Evolutionary conservation across 2,888 invertebrate species (phyloP).

Genomic region (Pelosia muscerda): DNA sequence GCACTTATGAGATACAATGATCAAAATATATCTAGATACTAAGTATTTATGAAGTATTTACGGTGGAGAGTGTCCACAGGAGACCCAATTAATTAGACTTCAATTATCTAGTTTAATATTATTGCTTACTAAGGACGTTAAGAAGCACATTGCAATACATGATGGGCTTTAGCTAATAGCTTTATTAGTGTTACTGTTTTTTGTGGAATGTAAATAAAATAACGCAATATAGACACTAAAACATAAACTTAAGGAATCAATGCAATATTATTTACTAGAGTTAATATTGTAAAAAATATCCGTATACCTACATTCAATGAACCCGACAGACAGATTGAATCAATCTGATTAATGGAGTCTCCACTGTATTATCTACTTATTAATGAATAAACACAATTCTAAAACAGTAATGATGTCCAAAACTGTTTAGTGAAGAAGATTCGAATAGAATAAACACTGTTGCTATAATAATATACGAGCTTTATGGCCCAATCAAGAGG

Average conservation of each 20-base stretch:
- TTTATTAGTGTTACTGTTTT: not conserved
- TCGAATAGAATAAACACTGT: not conserved
- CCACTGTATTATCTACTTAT: not conserved
- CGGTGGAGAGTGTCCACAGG: not conserved
- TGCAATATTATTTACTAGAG: not conserved
- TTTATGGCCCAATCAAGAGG: too few relatives aligned
- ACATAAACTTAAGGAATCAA: not conserved
- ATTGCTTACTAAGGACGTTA: not conserved
- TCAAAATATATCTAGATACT: not conserved
- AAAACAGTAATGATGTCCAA: not conserved
- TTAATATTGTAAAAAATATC: not conserved
- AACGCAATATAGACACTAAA: not conserved
- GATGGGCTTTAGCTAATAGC: not conserved
- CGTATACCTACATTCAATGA: not conserved
- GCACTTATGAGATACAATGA: not conserved
- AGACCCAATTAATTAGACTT: not conserved
- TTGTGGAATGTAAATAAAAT: not conserved
- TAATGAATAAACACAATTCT: not conserved
- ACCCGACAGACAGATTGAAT: not conserved
- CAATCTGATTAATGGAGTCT: not conserved
- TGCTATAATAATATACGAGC: not conserved
- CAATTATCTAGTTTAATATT: not conserved
- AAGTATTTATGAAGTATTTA: too few relatives aligned
- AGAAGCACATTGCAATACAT: not conserved
- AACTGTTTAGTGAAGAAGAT: not conserved